Evolutionary conservation across 2,888 invertebrate genomes (phyloP), one percentile per base, ranked within the genome.

Genomic region (Agrenia bidenticulata): DNA sequence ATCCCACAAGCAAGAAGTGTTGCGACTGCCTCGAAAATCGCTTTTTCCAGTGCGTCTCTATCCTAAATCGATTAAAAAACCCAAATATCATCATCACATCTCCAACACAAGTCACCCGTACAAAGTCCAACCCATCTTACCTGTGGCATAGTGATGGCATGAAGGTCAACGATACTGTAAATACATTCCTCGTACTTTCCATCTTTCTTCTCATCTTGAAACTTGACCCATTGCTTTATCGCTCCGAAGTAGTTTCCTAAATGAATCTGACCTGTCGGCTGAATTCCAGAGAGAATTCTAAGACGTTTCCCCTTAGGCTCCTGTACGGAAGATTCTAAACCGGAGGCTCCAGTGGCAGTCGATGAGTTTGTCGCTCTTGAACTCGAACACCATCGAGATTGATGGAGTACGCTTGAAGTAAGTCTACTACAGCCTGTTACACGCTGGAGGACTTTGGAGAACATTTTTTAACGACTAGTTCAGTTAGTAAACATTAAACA

Each of bases 241-340:
- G 94, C 96, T 13, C 97, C 97, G 76, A 96, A 87, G 82, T 97
- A 99, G 83, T 99, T 99, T 13, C 99, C 99, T 58, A 98, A 82
- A 81, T 99, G 99, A 67, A 97, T 84, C 2, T 86, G 82, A 19
- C 98, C 98, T 0, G 97, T 97, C 0, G 99, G 98, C 82, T 99
- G 98, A 78, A 99, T 89, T 15, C 97, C 98, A 0, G 97, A 92
- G 77, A 96, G 90, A 77, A 95, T 75, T 49, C 76, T 62, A 24
- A 64, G 39, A 1, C 63, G 70, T 15, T 42, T 11, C 55, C 53
- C n/a, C 54, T 53, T n/a, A 59, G 60, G 4, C 45, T 5, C 15
- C n/a, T 5, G 45, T 9, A 17, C n/a, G 4, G 45, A 32, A 11
- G 32, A n/a, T n/a, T n/a, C n/a, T n/a, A n/a, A n/a, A n/a, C n/a